These are phyloP conservation scores for Lordiphosa andalusiaca DNA, from an alignment of 2,888 invertebrate species.

Conservation along the genomic window DNA sequence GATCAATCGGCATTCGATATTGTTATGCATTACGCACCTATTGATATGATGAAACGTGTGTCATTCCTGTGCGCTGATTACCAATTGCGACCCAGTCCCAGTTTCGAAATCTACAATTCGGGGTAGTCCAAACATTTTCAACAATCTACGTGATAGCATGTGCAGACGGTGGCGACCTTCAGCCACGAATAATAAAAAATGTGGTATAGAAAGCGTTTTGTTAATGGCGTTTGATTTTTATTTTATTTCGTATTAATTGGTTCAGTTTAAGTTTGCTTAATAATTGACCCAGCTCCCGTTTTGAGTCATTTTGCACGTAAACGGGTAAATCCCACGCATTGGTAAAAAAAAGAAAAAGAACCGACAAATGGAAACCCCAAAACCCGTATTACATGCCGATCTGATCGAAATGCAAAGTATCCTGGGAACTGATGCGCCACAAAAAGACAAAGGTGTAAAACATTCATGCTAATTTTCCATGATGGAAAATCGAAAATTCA, in stretches of 20 bases:
- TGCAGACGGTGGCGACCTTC: conserved; percentile 26
- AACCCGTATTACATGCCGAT: conserved; percentile 47
- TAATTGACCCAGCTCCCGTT: no score
- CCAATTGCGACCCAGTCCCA: conserved; percentile 63
- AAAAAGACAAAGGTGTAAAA: neutral
- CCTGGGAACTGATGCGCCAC: conserved; percentile 25
- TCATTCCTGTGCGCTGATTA: conserved; percentile 60
- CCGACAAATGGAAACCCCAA: neutral
- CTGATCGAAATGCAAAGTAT: conserved; percentile 50
- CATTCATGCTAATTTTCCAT: conserved; percentile 5
- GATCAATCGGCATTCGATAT: conserved; percentile 34
- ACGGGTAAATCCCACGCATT: no score
- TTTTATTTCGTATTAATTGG: no score
- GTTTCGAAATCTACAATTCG: conserved; percentile 35
- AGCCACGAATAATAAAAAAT: conserved; percentile 12
- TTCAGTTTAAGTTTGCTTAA: no score
- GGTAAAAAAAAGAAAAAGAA: conserved; percentile 7
- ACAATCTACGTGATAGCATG: conserved; percentile 36
- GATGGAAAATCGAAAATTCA: conserved; percentile 35
- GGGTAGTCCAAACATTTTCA: conserved; percentile 21
- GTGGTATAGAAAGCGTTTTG: conserved; percentile 24
- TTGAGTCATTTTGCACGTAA: no score
- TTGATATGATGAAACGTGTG: conserved; percentile 41
- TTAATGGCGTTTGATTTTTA: no score
- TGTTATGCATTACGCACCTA: conserved; percentile 61